phyloP scores from a whole-genome alignment of 2,797 vertebrate species.

The Antennarius maculatus region DNA sequence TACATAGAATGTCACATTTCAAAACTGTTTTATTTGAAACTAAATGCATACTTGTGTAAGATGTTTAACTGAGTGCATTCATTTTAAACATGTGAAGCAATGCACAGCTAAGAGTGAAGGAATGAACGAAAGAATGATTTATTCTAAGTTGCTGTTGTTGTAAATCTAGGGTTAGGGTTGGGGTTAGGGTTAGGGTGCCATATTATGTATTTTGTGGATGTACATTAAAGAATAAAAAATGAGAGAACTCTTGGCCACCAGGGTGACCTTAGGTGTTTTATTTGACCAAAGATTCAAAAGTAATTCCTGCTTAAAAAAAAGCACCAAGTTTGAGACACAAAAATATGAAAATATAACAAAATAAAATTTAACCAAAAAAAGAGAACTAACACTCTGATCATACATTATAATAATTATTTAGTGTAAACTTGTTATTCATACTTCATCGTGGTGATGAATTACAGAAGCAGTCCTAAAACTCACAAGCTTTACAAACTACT shows the following conservation, averaged over 20 bases:
- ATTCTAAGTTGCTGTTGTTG: too few species aligned
- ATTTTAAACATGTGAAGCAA: background rate
- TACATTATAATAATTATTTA: background rate
- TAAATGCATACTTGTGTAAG: conserved; percentile 1
- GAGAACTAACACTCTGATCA: too few species aligned
- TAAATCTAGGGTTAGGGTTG: too few species aligned
- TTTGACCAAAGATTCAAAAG: background rate
- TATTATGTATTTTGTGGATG: too few species aligned
- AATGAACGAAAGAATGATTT: too few species aligned
- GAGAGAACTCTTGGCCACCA: background rate
- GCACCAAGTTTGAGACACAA: too few species aligned
- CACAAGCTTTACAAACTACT: conserved; percentile 1
- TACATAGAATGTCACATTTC: background rate
- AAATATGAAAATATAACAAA: too few species aligned
- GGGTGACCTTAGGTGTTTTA: background rate
- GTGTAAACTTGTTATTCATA: background rate
- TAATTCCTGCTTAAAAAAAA: background rate
- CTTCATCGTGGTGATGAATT: background rate
- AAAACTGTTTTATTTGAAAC: background rate
- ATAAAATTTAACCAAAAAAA: too few species aligned
- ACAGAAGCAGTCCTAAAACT: too few species aligned
- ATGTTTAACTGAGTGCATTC: background rate
- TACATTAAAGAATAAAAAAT: too few species aligned
- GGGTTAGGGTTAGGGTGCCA: too few species aligned
- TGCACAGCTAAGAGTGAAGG: too few species aligned